These are phyloP conservation scores for Ictidomys tridecemlineatus DNA, from an alignment of 2,113 vertebrate genomes.

Conservation along the genomic window DNA sequence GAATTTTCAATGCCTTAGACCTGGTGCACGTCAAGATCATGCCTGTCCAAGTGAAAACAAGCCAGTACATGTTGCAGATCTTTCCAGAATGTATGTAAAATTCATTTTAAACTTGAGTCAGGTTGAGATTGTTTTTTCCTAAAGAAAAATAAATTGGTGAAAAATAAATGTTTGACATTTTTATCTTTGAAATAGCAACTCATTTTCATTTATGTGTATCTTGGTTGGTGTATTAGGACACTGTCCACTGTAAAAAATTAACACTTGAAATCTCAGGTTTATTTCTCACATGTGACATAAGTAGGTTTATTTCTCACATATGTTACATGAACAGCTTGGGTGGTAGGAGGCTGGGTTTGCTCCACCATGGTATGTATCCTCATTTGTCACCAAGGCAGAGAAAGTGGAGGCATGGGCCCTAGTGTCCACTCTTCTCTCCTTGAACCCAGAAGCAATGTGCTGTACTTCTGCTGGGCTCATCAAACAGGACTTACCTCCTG, in stretches of 20 bases:
- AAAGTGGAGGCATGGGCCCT: not conserved
- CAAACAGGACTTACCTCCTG: not conserved
- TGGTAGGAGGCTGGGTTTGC: not conserved
- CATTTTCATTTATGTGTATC: not conserved
- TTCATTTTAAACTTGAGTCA: slow-evolving; percentile 4
- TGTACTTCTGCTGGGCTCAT: not conserved
- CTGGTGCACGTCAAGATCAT: slow-evolving; percentile 37
- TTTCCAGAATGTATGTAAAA: slow-evolving; percentile 47
- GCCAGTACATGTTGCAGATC: not conserved
- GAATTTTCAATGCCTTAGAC: slow-evolving; percentile 13
- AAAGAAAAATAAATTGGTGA: not conserved
- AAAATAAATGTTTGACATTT: slow-evolving; percentile 29
- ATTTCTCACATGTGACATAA: not conserved
- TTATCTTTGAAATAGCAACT: not conserved
- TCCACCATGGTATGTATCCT: not conserved
- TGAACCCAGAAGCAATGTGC: not conserved
- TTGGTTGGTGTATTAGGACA: not conserved
- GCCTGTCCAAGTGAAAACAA: not conserved
- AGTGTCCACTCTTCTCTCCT: not conserved
- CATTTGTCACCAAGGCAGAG: not conserved
- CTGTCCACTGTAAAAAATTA: not conserved
- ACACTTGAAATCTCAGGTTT: not conserved
- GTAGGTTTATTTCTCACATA: not conserved
- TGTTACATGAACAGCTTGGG: too few relatives aligned
- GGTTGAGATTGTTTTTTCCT: not conserved